Evolutionary conservation across 2,888 invertebrate species (phyloP).

Genomic region (Habroteleia sp.): DNA sequence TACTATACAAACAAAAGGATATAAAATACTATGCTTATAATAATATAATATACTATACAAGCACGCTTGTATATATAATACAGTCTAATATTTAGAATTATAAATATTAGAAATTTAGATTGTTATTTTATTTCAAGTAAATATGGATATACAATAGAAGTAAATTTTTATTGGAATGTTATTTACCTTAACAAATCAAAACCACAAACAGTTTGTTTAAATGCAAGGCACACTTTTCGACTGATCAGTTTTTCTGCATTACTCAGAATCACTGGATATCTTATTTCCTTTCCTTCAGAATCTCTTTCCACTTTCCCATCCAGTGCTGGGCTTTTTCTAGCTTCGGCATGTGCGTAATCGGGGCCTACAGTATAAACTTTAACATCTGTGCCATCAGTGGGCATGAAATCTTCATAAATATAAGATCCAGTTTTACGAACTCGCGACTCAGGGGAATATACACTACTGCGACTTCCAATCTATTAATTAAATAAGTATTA

Average conservation of each 20-base stretch:
- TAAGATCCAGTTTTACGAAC: conserved; percentile 98
- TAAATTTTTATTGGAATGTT: too few species aligned
- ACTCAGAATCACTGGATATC: conserved; percentile 98
- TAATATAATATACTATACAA: too few species aligned
- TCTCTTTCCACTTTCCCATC: conserved; percentile 99
- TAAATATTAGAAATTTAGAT: too few species aligned
- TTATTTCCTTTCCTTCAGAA: conserved; percentile 98
- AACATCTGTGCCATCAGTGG: conserved; percentile 93
- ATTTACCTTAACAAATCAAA: conserved; percentile 94
- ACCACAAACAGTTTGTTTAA: conserved; percentile 99
- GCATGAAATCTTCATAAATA: conserved; percentile 99
- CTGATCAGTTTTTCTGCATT: conserved; percentile 99
- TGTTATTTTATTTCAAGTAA: too few species aligned
- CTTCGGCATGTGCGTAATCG: conserved; percentile 99
- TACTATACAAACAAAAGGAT: too few species aligned
- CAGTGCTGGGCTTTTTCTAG: conserved; percentile 98
- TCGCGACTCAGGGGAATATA: conserved; percentile 97
- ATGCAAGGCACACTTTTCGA: conserved; percentile 96
- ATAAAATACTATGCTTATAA: too few species aligned
- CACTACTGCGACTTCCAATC: conserved; percentile 99
- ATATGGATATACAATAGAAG: too few species aligned
- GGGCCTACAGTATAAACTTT: conserved; percentile 99
- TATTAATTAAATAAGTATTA: too few species aligned
- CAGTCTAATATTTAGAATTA: too few species aligned
- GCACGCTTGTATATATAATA: too few species aligned